phyloP scores from a whole-genome alignment of 2,888 invertebrate species.

The Acrobasis suavella region DNA sequence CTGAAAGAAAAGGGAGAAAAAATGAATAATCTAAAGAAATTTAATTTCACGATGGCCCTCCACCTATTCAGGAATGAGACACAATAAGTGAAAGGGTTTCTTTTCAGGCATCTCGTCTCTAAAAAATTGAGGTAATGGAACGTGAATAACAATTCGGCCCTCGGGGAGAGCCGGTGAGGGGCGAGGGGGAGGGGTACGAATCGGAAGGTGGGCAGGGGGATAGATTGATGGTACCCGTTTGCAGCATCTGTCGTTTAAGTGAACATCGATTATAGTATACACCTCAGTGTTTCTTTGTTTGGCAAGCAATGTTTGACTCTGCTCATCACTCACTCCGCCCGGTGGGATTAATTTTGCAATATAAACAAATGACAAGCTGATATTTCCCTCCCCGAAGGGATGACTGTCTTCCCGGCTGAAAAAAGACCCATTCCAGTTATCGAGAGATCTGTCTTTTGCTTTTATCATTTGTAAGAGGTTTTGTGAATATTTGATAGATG shows the following conservation, averaged over 20 bases:
- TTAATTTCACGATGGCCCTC: slow-evolving; percentile 68
- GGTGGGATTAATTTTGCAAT: slow-evolving; percentile 67
- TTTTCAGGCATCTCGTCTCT: slow-evolving; percentile 73
- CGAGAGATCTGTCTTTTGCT: slow-evolving; percentile 42
- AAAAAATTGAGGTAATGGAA: slow-evolving; percentile 82
- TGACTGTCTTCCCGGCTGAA: slow-evolving; percentile 43
- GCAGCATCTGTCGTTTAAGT: slow-evolving; percentile 81
- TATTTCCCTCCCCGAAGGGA: slow-evolving; percentile 51
- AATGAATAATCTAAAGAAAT: slow-evolving; percentile 66
- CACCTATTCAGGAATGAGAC: slow-evolving; percentile 69
- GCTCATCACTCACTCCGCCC: slow-evolving; percentile 62
- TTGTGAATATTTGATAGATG: slow-evolving; percentile 57
- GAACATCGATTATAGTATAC: slow-evolving; percentile 78
- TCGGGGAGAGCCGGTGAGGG: slow-evolving; percentile 40
- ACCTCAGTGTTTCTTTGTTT: slow-evolving; percentile 76
- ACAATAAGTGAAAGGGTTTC: slow-evolving; percentile 79
- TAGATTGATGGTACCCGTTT: slow-evolving; percentile 80
- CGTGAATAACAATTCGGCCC: slow-evolving; percentile 79
- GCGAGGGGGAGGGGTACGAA: slow-evolving; percentile 38
- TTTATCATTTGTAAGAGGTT: slow-evolving; percentile 54
- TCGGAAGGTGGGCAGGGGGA: slow-evolving; percentile 48
- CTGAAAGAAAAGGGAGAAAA: slow-evolving; percentile 40
- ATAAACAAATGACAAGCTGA: slow-evolving; percentile 72
- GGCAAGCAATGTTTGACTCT: slow-evolving; percentile 67
- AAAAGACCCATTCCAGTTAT: slow-evolving; percentile 52